These are phyloP conservation scores for Drosophila mulleri DNA, from an alignment of 2,888 invertebrate genomes.

Conservation along the genomic window DNA sequence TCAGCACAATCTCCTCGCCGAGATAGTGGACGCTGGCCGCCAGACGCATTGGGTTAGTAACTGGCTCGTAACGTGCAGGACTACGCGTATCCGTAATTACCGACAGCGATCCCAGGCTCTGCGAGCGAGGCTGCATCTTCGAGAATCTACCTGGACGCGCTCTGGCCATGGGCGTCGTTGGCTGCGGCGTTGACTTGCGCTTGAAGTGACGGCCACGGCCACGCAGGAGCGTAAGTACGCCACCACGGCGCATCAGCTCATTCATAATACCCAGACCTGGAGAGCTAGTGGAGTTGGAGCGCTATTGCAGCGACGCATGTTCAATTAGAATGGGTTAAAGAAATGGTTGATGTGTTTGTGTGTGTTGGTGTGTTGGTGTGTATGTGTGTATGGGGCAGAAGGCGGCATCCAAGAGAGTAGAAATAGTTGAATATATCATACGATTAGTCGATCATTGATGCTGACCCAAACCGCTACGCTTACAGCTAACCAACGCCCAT, in stretches of 20 bases:
- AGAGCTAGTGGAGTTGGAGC: conserved; percentile 76
- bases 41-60: conserved; percentile 83
- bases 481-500: conserved; percentile 35
- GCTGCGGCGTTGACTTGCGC: conserved; percentile 83
- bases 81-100: conserved; percentile 83
- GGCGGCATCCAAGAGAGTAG: conserved; percentile 63
- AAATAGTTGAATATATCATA: conserved; percentile 33
- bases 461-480: conserved; percentile 47
- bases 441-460: conserved; percentile 39
- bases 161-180: conserved; percentile 80
- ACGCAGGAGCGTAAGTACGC: conserved; percentile 83
- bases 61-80: conserved; percentile 82
- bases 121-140: conserved; percentile 83
- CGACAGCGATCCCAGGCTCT: conserved; percentile 85
- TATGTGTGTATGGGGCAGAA: conserved; percentile 8
- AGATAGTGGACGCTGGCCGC: conserved; percentile 82
- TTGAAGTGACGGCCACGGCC: conserved; percentile 84
- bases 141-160: conserved; percentile 69
- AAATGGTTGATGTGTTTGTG: conserved; percentile 11
- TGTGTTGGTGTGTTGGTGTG: not conserved
- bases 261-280: conserved; percentile 83
- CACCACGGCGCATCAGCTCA: conserved; percentile 83
- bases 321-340: conserved; percentile 41
- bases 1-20: conserved; percentile 74
- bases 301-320: conserved; percentile 46